Percentiles rank a stretch among this genome's conserved stretches.
phyloP scores from a whole-genome alignment of 2,888 invertebrate species.

The Plebejus melissa region DNA sequence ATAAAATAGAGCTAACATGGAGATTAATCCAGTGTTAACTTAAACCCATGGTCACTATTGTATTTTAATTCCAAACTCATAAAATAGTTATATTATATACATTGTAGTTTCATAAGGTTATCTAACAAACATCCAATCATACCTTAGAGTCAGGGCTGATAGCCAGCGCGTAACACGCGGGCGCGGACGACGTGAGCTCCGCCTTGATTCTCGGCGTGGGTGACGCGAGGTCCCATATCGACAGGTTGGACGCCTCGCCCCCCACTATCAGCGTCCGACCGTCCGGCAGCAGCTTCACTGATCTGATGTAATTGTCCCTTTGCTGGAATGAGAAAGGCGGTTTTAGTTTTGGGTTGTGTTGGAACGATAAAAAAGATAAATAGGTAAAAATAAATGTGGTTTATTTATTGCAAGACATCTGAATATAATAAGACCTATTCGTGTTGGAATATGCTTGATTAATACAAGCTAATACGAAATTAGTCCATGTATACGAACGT shows the following conservation, averaged over 20 bases:
- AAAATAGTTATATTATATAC: no score
- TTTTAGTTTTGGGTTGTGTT: slow-evolving; percentile 20
- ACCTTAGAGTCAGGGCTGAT: slow-evolving; percentile 95
- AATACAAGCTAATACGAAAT: no score
- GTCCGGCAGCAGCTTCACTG: slow-evolving; percentile 95
- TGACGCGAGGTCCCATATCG: slow-evolving; percentile 96
- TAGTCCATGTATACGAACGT: no score
- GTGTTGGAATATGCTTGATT: no score
- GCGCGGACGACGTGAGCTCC: slow-evolving; percentile 95
- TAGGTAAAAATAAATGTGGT: not conserved
- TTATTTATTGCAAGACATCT: not conserved
- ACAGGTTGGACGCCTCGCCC: slow-evolving; percentile 95
- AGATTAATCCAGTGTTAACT: no score
- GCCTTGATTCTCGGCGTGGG: slow-evolving; percentile 95
- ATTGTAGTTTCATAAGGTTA: no score
- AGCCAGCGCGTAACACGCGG: slow-evolving; percentile 98
- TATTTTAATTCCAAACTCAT: no score
- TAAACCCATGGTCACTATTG: no score
- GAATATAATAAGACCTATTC: no score
- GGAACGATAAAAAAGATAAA: not conserved
- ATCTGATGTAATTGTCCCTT: slow-evolving; percentile 96
- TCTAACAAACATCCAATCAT: no score
- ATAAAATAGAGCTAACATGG: no score
- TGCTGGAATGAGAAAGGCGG: slow-evolving; percentile 76
- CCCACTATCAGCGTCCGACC: slow-evolving; percentile 96